Base-by-base conservation (phyloP, 1,140 invertebrate species). In the Neoseiulus cucumeris region DNA sequence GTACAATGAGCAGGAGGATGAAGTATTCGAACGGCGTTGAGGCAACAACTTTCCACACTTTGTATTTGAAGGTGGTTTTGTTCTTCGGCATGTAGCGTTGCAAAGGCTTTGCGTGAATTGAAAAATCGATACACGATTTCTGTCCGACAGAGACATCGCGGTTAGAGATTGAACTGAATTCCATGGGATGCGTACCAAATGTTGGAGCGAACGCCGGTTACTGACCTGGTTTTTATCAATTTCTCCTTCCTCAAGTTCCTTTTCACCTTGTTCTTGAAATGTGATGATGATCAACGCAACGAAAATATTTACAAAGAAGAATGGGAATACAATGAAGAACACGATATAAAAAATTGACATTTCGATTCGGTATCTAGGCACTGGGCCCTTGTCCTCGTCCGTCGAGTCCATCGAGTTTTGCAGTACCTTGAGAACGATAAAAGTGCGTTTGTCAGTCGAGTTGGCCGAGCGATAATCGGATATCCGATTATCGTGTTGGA, bases 281-380 rank as follows among this genome's bases (percentile, higher is more conserved):
- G 96, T 99, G 78, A 99, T 99, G 81, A 99, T 99, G 79, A 99
- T 99, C 82, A 99, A 87, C 81, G 96, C 96, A 77, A 99, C 96
- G 85, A 99, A 99, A 81, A 99, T 99, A 83, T 99, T 99, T 76
- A 99, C 96, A 82, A 99, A 98, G 88, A 99, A 99, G 83, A 99
- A 98, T 75, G 95, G 95, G 85, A 99, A 99, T 74, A 99, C 95
- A 80, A 98, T 92, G 82, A 99, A 98, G 82, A 98, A 99, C 76
- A 98, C 91, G 72, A 99, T 93, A 82, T 98, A 99, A 84, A 98
- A 98, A 80, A 99, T 87, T 77, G 91, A 92, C 89, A 98, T 97
- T 85, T 98, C 94, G 79, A 98, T 93, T 78, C 93, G 85, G 84
- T 91, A 95, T 79, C 94, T 93, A 76, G 94, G 92, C 76, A 92